phyloP scores from a whole-genome alignment of 2,888 invertebrate genomes.

The Athalia circularis region DNA sequence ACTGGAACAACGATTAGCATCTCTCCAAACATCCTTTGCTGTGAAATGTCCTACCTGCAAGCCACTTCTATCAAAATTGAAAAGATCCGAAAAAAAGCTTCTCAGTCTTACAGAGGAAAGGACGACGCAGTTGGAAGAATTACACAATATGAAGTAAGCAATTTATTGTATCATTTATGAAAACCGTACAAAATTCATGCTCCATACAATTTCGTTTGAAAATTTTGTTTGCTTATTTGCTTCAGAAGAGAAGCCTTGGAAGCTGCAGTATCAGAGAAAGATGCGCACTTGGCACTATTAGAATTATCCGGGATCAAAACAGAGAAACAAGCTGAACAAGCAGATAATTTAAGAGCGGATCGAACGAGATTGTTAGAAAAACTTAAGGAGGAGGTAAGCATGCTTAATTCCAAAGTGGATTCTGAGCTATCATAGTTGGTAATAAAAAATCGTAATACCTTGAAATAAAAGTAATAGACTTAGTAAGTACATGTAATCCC shows the following conservation, averaged over 20 bases:
- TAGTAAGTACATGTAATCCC: not conserved
- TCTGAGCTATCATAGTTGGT: too few species aligned
- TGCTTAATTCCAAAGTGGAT: not conserved
- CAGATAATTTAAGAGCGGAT: slow-evolving; percentile 82
- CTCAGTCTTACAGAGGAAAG: slow-evolving; percentile 79
- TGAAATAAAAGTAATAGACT: not conserved
- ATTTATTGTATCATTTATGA: not conserved
- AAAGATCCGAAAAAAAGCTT: slow-evolving; percentile 80
- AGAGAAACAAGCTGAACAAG: slow-evolving; percentile 80
- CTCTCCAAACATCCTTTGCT: slow-evolving; percentile 83
- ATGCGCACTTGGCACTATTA: slow-evolving; percentile 88
- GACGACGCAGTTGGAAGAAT: slow-evolving; percentile 83
- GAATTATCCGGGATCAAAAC: slow-evolving; percentile 84
- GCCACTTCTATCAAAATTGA: slow-evolving; percentile 79
- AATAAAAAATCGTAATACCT: not conserved
- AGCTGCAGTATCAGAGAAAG: slow-evolving; percentile 90
- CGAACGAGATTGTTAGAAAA: slow-evolving; percentile 83
- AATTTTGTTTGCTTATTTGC: slow-evolving; percentile 47
- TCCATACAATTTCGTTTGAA: slow-evolving; percentile 34
- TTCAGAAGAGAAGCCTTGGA: slow-evolving; percentile 89
- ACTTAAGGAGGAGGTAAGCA: slow-evolving; percentile 81
- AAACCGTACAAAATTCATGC: not conserved
- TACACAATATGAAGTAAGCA: slow-evolving; percentile 87
- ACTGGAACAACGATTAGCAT: slow-evolving; percentile 82
- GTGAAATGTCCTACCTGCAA: slow-evolving; percentile 82